A percentile compares a stretch with the other conserved stretches of the same genome.
phyloP scores from a whole-genome alignment of 2,113 vertebrate genomes.

The Festucalex cinctus region DNA sequence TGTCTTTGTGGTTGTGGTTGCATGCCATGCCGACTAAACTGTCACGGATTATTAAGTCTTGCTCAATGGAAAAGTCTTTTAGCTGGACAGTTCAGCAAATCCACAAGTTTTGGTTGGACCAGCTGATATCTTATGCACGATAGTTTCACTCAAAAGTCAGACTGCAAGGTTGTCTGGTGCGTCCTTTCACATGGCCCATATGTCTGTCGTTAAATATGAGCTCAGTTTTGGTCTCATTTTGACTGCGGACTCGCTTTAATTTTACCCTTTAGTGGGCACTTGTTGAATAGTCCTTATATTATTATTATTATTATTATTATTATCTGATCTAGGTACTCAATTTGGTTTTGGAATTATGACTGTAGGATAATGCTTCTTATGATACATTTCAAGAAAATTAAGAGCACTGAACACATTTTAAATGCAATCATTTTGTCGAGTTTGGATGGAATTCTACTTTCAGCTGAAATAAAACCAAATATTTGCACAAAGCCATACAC shows the following conservation, averaged over 20 bases:
- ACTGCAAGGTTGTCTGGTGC: background rate
- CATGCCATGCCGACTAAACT: slow-evolving; percentile 17
- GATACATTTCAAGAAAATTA: background rate
- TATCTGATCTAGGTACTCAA: no score
- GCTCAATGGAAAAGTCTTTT: slow-evolving; percentile 2
- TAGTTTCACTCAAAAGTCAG: no score
- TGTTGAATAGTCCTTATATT: background rate
- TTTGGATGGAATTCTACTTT: background rate
- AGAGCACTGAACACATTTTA: background rate
- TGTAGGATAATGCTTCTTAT: no score
- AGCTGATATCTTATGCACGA: background rate
- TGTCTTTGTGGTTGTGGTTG: slow-evolving; percentile 9
- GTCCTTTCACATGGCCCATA: background rate
- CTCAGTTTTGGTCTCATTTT: background rate
- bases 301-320: background rate
- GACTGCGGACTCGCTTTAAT: background rate
- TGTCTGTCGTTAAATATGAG: slow-evolving; percentile 16
- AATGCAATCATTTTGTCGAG: background rate
- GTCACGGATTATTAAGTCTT: background rate
- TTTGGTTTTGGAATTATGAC: no score
- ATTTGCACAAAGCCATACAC: background rate
- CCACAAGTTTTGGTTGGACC: slow-evolving; percentile 6
- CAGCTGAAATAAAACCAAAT: background rate
- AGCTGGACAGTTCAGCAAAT: background rate
- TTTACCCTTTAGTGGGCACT: background rate